Conservation (phyloP, 2,888 invertebrate genomes). For the Drosophila pegasa region DNA sequence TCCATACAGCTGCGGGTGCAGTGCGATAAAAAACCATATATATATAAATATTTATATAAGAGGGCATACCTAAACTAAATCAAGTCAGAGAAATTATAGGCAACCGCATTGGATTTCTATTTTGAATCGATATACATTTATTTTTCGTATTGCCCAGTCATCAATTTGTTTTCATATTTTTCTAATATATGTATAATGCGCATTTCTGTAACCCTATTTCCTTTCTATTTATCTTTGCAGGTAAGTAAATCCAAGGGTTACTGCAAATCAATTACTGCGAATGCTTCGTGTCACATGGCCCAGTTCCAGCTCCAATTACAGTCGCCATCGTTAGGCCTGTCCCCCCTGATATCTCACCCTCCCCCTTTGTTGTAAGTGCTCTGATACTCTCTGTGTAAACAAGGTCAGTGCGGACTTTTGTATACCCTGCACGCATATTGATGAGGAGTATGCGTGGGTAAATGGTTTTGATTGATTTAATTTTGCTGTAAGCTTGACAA, state of each 20-base stretch:
- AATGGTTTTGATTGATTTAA: not conserved
- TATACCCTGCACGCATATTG: slow-evolving; percentile 22
- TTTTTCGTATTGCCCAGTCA: slow-evolving; percentile 1
- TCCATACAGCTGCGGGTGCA: slow-evolving; percentile 32
- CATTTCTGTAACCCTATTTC: slow-evolving; percentile 18
- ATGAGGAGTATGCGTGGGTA: not conserved
- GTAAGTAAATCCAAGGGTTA: slow-evolving; percentile 65
- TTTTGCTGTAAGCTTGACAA: too few relatives aligned
- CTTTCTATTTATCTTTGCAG: slow-evolving; percentile 57
- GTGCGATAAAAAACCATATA: slow-evolving; percentile 20
- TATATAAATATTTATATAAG: not conserved
- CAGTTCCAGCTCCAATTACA: slow-evolving; percentile 52
- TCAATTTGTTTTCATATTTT: not conserved
- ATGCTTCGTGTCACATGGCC: slow-evolving; percentile 69
- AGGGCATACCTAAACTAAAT: not conserved
- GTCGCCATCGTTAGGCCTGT: slow-evolving; percentile 6
- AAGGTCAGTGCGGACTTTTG: slow-evolving; percentile 67
- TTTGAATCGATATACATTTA: not conserved
- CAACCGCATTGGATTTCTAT: not conserved
- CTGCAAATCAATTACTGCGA: slow-evolving; percentile 59
- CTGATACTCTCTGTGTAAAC: slow-evolving; percentile 35
- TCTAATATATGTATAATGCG: not conserved
- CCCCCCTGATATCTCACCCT: slow-evolving; percentile 2
- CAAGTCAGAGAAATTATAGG: not conserved
- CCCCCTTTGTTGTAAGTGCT: slow-evolving; percentile 45